These are phyloP conservation scores for Chrysogorgia sp. DNA, from an alignment of 92 coral and sea anemone species.

Conservation along the genomic window DNA sequence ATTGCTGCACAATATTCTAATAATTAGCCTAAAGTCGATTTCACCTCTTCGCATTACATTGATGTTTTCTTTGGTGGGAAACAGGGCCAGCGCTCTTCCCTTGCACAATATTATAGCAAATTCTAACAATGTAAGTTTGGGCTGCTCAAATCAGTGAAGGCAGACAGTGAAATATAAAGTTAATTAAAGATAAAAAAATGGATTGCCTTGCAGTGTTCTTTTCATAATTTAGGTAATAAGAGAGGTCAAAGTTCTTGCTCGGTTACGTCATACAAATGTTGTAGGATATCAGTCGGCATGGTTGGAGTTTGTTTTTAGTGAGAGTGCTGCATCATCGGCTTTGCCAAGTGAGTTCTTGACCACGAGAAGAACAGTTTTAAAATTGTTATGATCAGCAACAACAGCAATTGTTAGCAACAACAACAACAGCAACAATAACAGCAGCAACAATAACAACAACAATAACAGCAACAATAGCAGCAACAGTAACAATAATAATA, in stretches of 20 bases:
- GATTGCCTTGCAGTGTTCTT: background rate
- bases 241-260: conserved; percentile 96
- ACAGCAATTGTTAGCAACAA: no score
- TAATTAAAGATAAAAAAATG: no score
- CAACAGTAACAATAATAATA: no score
- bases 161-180: no score
- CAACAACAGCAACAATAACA: background rate
- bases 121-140: no score
- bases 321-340: conserved; percentile 56
- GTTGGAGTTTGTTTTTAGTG: conserved; percentile 89
- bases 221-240: conserved; percentile 71
- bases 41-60: no score
- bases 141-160: background rate
- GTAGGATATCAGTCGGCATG: conserved; percentile 99
- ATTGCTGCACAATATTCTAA: no score
- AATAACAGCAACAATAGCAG: background rate
- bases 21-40: no score
- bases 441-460: background rate
- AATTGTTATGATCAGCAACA: background rate
- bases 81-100: no score
- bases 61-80: no score
- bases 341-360: conserved; percentile 67
- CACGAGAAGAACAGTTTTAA: background rate
- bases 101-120: background rate
- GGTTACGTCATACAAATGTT: conserved; percentile 83